Base-by-base conservation (phyloP, 2,888 invertebrate genomes). In the Sarcophaga rosellei region DNA sequence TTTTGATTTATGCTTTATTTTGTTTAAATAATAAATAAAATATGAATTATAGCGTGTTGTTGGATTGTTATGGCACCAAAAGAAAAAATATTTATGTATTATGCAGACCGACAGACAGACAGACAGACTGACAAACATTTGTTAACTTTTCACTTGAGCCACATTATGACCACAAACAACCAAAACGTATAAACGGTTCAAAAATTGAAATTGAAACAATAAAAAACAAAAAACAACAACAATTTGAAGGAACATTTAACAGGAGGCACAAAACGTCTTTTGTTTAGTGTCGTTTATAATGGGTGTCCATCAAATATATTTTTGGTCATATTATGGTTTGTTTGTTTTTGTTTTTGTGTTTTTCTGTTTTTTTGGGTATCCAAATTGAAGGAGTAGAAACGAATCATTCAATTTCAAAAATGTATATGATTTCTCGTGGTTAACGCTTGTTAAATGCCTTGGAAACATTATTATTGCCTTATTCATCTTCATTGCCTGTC, bases 361-460 rank as follows among this genome's bases (percentile, higher is more conserved):
- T n/a, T 35, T 75, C 47, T 12, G 59, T 17, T 72, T n/a, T 25
- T 59, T 75, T 35, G 35, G 35, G 35, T 0, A 35, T 35, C 35
- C 35, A 35, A 35, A 35, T 35, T 44, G 61, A 35, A 72, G 61
- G 57, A 8, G 66, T 15, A 72, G 23, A 77, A 77, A 78, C 76
- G 78, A 84, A 86, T 86, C 86, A 78, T 84, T 86, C 81, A 86
- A 84, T 84, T 86, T 86, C 53, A 66, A 77, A 78, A 23, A 69
- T 72, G 15, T 61, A 10, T 77, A 83, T 84, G 81, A 86, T 75
- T 81, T 86, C 57, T 86, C 57, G 75, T 86, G 86, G 86, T 86
- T 86, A 83, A 81, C 84, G 86, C 86, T 86, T 86, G 86, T 86
- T 86, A 86, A 86, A 84, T 84, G 86, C 86, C 81, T 78, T 75